phyloP scores from a whole-genome alignment of 1,140 invertebrate species.

The Aphelenchoides fujianensis region DNA sequence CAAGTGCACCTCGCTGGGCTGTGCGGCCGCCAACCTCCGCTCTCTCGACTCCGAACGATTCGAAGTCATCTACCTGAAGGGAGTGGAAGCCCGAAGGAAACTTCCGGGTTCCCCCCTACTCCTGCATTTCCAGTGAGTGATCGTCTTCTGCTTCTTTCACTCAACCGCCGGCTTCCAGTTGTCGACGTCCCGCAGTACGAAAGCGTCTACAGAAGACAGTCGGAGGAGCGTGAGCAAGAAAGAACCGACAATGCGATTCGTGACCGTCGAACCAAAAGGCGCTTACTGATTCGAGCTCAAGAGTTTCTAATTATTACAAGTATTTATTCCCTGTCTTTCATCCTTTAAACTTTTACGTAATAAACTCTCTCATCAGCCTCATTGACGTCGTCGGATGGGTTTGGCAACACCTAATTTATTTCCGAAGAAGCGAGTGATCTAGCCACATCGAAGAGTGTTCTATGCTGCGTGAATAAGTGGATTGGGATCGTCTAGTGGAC shows the following conservation, averaged over 20 bases:
- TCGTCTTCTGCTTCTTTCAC: no score
- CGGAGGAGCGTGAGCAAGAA: slow-evolving; percentile 12
- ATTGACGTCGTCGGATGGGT: no score
- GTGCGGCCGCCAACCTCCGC: slow-evolving; percentile 24
- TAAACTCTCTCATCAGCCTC: no score
- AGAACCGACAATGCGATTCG: slow-evolving; percentile 9
- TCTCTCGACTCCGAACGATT: slow-evolving; percentile 8
- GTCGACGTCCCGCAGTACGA: slow-evolving; percentile 12
- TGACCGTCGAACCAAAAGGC: slow-evolving; percentile 24
- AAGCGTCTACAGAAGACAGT: slow-evolving; percentile 20
- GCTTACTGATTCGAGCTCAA: no score
- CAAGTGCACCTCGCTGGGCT: slow-evolving; percentile 6
- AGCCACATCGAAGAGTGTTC: no score
- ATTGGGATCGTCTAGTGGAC: no score
- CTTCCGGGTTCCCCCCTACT: slow-evolving; percentile 15
- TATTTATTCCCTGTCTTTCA: no score
- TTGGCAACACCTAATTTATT: slow-evolving; percentile 23
- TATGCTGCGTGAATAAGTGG: no score
- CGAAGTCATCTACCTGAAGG: slow-evolving; percentile 30
- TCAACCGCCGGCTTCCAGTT: no score
- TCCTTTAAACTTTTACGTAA: slow-evolving; percentile 12
- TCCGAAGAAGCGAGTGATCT: no score
- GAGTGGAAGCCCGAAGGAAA: slow-evolving; percentile 4
- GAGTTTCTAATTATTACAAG: no score
- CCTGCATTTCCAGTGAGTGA: background rate